These are phyloP conservation scores for Prostheceraeus crozeri DNA, from an alignment of 2,888 invertebrate genomes.

Conservation along the genomic window DNA sequence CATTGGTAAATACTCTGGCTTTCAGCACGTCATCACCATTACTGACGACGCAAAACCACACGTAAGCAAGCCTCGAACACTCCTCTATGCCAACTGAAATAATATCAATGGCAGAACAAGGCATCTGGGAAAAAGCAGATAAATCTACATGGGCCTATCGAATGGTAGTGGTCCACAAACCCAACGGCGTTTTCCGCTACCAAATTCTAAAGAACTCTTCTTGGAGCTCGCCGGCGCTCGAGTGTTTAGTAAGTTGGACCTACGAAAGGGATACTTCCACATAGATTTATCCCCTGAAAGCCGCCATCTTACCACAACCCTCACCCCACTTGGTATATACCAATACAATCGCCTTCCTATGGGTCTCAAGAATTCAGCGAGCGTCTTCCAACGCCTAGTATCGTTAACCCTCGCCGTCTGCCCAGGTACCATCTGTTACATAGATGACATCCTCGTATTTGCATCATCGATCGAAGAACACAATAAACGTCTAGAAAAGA, in stretches of 20 bases:
- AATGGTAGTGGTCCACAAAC: constrained; percentile 14
- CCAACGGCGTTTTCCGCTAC: too few relatives aligned
- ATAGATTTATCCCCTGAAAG: background rate
- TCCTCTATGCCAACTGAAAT: background rate
- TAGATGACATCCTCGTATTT: constrained; percentile 24
- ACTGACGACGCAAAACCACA: constrained; percentile 16
- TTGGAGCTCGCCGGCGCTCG: background rate
- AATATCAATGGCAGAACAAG: constrained; percentile 8
- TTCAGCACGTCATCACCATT: background rate
- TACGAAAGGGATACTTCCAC: constrained; percentile 6
- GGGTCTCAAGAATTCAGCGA: background rate
- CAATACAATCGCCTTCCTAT: constrained; percentile 9
- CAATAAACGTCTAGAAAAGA: too few relatives aligned
- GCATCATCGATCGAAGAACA: too few relatives aligned
- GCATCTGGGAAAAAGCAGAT: constrained; percentile 2
- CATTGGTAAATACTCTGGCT: constrained; percentile 17
- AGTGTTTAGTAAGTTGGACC: background rate
- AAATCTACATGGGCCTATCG: constrained; percentile 22
- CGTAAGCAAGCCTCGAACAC: background rate
- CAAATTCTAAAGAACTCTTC: background rate
- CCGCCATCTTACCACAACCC: background rate
- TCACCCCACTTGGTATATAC: constrained; percentile 12
- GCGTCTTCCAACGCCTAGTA: constrained; percentile 17
- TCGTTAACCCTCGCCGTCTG: background rate
- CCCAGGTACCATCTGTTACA: background rate